Percentiles rank a stretch among this genome's conserved stretches.
phyloP scores from a whole-genome alignment of 2,113 vertebrate species.

The Gopherus flavomarginatus region DNA sequence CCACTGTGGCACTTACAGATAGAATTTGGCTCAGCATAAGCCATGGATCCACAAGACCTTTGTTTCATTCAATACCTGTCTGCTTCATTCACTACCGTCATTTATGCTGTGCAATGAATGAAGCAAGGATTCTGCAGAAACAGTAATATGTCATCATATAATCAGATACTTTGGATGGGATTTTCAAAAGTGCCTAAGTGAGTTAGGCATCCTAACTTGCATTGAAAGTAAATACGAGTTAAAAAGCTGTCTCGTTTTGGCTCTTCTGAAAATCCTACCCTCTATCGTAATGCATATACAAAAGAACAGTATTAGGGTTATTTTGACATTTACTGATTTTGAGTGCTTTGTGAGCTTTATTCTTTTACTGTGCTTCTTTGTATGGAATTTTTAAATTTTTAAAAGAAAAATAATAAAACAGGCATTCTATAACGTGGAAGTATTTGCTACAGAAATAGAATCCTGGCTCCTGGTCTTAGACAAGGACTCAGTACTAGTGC shows the following conservation, averaged over 20 bases:
- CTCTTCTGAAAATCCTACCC: background rate
- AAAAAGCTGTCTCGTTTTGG: background rate
- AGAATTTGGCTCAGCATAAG: background rate
- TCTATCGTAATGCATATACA: background rate
- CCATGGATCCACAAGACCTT: background rate
- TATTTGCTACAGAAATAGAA: background rate
- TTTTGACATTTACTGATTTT: background rate
- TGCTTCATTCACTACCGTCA: background rate
- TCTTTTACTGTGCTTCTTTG: background rate
- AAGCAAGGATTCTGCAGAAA: constrained; percentile 25
- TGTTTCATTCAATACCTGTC: background rate
- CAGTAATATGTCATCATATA: constrained; percentile 7
- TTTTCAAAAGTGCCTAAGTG: constrained; percentile 20
- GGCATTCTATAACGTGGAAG: background rate
- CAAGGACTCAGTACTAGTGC: background rate
- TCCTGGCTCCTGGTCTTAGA: background rate
- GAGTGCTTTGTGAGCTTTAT: background rate
- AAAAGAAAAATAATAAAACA: too few relatives aligned
- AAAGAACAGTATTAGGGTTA: background rate
- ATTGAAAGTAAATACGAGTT: background rate
- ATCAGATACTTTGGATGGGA: background rate
- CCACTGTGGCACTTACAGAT: constrained; percentile 14
- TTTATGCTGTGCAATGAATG: background rate
- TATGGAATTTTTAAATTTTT: background rate
- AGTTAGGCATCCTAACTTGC: constrained; percentile 3